phyloP scores from a whole-genome alignment of 2,888 invertebrate species.

The Melanargia galathea region DNA sequence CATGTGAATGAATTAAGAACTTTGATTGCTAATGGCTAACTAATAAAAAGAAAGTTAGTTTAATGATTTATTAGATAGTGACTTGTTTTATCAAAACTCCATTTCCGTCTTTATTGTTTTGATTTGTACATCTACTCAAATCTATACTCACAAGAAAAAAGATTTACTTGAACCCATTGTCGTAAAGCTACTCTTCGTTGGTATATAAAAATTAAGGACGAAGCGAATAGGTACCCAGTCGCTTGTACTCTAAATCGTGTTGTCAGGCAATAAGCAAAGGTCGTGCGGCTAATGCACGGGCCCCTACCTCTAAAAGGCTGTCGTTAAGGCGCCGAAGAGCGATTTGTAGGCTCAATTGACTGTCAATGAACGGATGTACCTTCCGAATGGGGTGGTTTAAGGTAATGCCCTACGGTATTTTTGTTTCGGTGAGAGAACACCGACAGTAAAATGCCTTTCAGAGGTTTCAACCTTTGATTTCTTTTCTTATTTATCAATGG shows the following conservation, averaged over 20 bases:
- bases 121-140: no score
- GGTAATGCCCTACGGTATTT: slow-evolving; percentile 16
- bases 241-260: background rate
- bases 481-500: background rate
- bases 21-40: no score
- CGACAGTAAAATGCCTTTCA: slow-evolving; percentile 10
- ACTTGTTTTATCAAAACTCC: no score
- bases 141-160: no score
- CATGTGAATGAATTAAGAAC: no score
- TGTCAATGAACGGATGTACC: slow-evolving; percentile 69
- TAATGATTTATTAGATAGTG: no score
- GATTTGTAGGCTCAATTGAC: slow-evolving; percentile 74
- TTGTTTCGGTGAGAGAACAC: slow-evolving; percentile 14
- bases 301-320: slow-evolving; percentile 58
- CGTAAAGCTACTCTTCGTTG: background rate
- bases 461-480: background rate
- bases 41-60: no score
- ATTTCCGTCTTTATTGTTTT: no score
- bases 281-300: slow-evolving; percentile 46
- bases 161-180: no score
- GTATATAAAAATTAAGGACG: background rate
- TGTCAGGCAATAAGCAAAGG: slow-evolving; percentile 38
- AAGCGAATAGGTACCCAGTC: background rate
- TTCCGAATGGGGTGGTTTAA: slow-evolving; percentile 37
- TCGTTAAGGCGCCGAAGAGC: slow-evolving; percentile 58